Evolutionary conservation across 2,113 vertebrate genomes (phyloP).

Genomic region (Xyliphius kryptos): DNA sequence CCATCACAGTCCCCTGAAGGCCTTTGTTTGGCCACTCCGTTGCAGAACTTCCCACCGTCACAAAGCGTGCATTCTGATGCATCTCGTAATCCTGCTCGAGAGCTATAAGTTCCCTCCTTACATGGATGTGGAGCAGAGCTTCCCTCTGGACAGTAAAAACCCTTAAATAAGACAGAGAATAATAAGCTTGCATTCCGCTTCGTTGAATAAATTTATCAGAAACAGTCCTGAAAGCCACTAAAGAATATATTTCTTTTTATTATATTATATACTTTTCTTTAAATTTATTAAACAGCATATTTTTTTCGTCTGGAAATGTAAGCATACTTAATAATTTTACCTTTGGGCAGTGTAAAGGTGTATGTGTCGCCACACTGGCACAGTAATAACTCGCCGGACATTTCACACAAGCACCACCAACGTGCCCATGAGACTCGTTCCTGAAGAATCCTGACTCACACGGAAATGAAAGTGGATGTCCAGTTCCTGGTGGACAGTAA

Average conservation of each 20-base stretch:
- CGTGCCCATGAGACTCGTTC: slow-evolving; percentile 60
- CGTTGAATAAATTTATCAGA: too few species aligned
- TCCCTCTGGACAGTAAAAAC: slow-evolving; percentile 71
- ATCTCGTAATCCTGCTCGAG: slow-evolving; percentile 52
- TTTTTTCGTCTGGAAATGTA: not conserved
- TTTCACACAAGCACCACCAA: slow-evolving; percentile 56
- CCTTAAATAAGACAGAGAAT: slow-evolving; percentile 56
- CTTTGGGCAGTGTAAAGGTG: slow-evolving; percentile 66
- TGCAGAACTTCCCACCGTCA: slow-evolving; percentile 70
- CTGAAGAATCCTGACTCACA: slow-evolving; percentile 71
- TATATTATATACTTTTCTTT: not conserved
- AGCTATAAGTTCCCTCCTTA: slow-evolving; percentile 71
- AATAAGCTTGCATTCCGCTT: too few species aligned
- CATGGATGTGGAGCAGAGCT: slow-evolving; percentile 68
- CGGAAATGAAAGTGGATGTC: slow-evolving; percentile 70
- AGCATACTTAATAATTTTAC: slow-evolving; percentile 47
- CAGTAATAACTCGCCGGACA: slow-evolving; percentile 74
- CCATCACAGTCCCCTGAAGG: slow-evolving; percentile 69
- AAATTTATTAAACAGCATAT: too few species aligned
- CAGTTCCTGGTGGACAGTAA: slow-evolving; percentile 73
- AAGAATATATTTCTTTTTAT: too few species aligned
- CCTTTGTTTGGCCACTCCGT: slow-evolving; percentile 57
- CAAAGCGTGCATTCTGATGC: slow-evolving; percentile 65
- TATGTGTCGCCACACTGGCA: slow-evolving; percentile 58
- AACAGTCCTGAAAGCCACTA: too few species aligned